Percentiles rank a stretch among this genome's conserved stretches.
Evolutionary conservation across 2,888 invertebrate species (phyloP).

Genomic region (Sacculina carcini): DNA sequence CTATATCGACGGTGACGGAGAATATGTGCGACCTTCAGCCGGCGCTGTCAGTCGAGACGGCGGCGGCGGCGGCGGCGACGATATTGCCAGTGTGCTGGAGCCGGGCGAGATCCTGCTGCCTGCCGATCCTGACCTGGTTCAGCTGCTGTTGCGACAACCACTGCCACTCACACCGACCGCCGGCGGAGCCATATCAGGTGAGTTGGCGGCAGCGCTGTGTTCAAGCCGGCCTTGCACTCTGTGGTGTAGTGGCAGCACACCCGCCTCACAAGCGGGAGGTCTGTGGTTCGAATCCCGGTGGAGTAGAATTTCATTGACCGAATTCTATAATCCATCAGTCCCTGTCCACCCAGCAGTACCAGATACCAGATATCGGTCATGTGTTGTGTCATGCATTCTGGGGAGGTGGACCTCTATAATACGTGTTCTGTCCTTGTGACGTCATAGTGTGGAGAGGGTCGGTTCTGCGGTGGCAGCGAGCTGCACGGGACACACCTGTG

Average conservation of each 20-base stretch:
- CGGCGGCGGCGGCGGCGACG: background rate
- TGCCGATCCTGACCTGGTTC: conserved; percentile 2
- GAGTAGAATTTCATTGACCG: too few species aligned
- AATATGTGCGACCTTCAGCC: background rate
- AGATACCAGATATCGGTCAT: too few species aligned
- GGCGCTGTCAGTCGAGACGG: background rate
- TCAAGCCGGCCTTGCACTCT: background rate
- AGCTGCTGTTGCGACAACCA: background rate
- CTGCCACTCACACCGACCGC: conserved; percentile 7
- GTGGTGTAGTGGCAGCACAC: background rate
- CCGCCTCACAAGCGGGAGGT: too few species aligned
- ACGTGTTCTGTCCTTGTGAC: too few species aligned
- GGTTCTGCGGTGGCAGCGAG: too few species aligned
- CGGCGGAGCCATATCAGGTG: conserved; percentile 13
- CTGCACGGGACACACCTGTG: too few species aligned
- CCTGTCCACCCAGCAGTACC: too few species aligned
- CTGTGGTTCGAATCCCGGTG: too few species aligned
- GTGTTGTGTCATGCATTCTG: too few species aligned
- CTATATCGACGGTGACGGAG: background rate
- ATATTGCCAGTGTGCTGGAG: background rate
- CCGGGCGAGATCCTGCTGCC: background rate
- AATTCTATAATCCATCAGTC: too few species aligned
- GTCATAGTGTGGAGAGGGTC: too few species aligned
- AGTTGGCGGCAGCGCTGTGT: background rate
- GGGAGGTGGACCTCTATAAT: too few species aligned